Base-by-base conservation (phyloP, 2,888 invertebrate genomes). In the Zygaena filipendulae region DNA sequence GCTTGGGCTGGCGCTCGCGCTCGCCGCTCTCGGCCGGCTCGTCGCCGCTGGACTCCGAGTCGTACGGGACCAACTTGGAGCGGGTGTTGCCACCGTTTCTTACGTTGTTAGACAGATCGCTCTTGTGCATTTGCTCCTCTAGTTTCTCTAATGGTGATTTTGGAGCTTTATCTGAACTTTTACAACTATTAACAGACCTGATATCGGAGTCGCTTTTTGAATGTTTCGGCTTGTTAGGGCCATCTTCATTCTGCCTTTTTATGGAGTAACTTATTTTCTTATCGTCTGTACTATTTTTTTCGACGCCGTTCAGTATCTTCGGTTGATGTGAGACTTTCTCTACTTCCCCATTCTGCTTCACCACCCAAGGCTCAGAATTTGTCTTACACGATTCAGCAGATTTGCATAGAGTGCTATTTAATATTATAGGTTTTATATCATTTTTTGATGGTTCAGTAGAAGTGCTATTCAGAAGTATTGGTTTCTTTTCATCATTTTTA, bases 51-150 rank as follows among this genome's bases (percentile, higher is more conserved):
- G 84, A 83, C 46, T 84, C 84, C 0, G 82, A 82, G 45, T 83
- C 85, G 43, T 85, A 85, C 11, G 85, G 85, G 31, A 85, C 85
- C 29, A 85, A 62, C 39, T 64, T 62, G 7, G 72, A 66, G 18
- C 53, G 49, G 11, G 52, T 39, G 36, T 46, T 48, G 2, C 63
- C 64, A 16, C n/a, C n/a, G 37, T 70, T 68, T 34, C 57, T 55
- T 19, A 55, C 54, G 12, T 47, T 37, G 30, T 59, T 48, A 30
- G 52, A 47, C 2, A 48, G 40, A 35, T 71, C 68, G 34, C 51
- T 57, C 31, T 64, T 68, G 32, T 70, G 71, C 74, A 77, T 75
- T 45, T 77, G 75, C 37, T 75, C 77, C 39, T 77, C 72, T 32
- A 74, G 43, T 40, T 71, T 75, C 30, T 75, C 74, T 27, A 79